Base-by-base conservation (phyloP, 2,113 vertebrate species). In the Apus apus region DNA sequence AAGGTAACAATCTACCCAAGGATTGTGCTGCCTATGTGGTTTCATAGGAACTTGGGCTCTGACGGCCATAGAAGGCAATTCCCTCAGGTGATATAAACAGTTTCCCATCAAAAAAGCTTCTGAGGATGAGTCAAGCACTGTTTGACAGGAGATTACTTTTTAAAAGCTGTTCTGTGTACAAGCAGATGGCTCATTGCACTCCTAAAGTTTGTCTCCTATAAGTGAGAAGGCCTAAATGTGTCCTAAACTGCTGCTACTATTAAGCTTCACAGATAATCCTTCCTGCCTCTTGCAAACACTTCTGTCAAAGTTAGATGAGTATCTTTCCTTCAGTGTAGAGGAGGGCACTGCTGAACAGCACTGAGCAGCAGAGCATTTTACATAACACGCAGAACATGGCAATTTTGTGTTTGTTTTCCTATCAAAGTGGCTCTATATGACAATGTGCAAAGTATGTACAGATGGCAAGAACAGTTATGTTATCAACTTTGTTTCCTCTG, bases 381-480 rank as follows among this genome's bases (percentile, higher is more conserved):
- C 51, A 68, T 96, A 96, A 97, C 77, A 6, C 4, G 0, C 50
- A 61, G 72, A 87, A 71, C 58, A 70, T 6, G 1, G 81, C 51
- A 67, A 67, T 65, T 88, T 36, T 60, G 22, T 91, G 82, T 95
- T 95, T 94, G 92, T 96, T 96, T 95, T 94, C 65, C 53, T 58
- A 6, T 81, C 65, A 82, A 75, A 96, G 65, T 53, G 92, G 74
- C 87, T 96, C 62, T 81, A 0, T 64, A 5, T 92, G 93, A 96
- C 95, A 95, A 90, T 3, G 87, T 95, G 93, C 76, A 92, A 97
- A 96, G 75, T 67, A 87, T 1, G 19, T 82, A 29, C 93, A 96
- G 93, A 95, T 97, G 96, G 96, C 81, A 91, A 73, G 89, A 91
- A 72, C 71, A 29, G 74, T 73, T 93, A 77, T 84, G 91, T 64